A percentile compares a stretch with the other conserved stretches of the same genome.
Evolutionary conservation across 1,140 invertebrate genomes (phyloP).

Genomic region (Drosophila simulans): DNA sequence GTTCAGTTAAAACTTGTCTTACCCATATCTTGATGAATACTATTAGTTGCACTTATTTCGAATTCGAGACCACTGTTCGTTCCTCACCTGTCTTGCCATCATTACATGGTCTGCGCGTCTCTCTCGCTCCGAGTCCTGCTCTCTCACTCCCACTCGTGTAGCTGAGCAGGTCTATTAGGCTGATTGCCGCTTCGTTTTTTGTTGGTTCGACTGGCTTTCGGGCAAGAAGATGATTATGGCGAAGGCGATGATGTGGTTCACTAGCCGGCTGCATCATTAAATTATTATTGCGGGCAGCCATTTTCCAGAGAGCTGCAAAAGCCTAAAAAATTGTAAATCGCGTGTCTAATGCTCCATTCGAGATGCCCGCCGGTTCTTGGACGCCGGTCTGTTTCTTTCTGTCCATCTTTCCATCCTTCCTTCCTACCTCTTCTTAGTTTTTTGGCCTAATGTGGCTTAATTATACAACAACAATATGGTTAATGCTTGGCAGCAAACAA

Average conservation of each 20-base stretch:
- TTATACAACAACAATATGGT: slow-evolving; percentile 59
- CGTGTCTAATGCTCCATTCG: slow-evolving; percentile 71
- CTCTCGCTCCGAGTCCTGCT: not conserved
- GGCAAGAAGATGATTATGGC: slow-evolving; percentile 25
- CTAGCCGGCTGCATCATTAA: slow-evolving; percentile 76
- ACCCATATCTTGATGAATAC: not conserved
- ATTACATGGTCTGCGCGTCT: not conserved
- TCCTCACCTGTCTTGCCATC: not conserved
- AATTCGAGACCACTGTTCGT: not conserved
- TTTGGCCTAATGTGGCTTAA: slow-evolving; percentile 75
- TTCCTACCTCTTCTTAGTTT: not conserved
- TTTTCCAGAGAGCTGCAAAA: slow-evolving; percentile 47
- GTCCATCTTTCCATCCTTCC: too few species aligned
- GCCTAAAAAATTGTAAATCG: slow-evolving; percentile 63
- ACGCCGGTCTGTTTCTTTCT: not conserved
- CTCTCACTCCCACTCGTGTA: slow-evolving; percentile 10
- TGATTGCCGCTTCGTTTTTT: slow-evolving; percentile 51
- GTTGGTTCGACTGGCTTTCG: slow-evolving; percentile 19
- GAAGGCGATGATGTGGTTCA: slow-evolving; percentile 60
- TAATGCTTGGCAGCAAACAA: slow-evolving; percentile 60
- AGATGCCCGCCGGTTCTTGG: slow-evolving; percentile 51
- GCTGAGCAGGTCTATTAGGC: slow-evolving; percentile 26
- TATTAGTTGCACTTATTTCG: not conserved
- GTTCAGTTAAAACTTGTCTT: too few species aligned
- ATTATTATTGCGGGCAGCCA: slow-evolving; percentile 72